Conservation (phyloP, 1,140 invertebrate genomes). For the Drosophila rufa region DNA sequence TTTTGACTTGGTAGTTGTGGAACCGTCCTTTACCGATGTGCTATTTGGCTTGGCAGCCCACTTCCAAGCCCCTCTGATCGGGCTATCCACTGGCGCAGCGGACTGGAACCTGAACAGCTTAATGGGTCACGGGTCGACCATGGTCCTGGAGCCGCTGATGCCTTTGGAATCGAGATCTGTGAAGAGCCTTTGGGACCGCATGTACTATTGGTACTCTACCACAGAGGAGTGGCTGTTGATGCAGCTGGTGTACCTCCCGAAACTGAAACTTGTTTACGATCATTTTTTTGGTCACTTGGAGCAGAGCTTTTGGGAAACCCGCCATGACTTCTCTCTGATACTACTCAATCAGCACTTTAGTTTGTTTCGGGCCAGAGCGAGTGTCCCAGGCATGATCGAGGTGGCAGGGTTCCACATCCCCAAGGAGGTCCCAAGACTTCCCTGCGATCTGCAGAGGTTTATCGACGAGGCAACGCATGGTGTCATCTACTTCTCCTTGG, state of each 20-base stretch:
- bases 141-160: slow-evolving; percentile 34
- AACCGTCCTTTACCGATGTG: slow-evolving; percentile 40
- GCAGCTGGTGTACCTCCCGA: slow-evolving; percentile 37
- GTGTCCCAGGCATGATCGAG: slow-evolving; percentile 68
- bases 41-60: slow-evolving; percentile 53
- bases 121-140: no score
- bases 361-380: slow-evolving; percentile 54
- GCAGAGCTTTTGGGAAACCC: slow-evolving; percentile 41
- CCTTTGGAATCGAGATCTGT: not conserved
- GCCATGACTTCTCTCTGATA: slow-evolving; percentile 59
- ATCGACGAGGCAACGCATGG: slow-evolving; percentile 87
- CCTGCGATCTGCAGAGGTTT: slow-evolving; percentile 81
- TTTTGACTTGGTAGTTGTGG: slow-evolving; percentile 58
- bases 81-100: no score
- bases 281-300: slow-evolving; percentile 60
- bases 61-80: slow-evolving; percentile 14
- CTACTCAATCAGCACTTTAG: slow-evolving; percentile 75
- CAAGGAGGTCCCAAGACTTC: slow-evolving; percentile 83
- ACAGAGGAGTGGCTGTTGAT: slow-evolving; percentile 65
- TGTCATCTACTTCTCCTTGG: slow-evolving; percentile 87
- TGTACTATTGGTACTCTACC: slow-evolving; percentile 49
- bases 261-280: slow-evolving; percentile 33
- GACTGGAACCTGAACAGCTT: no score
- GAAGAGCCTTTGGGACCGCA: slow-evolving; percentile 32
- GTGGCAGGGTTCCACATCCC: slow-evolving; percentile 84